These are phyloP conservation scores for Ochropleura leucogaster DNA, from an alignment of 2,888 invertebrate species.

Conservation along the genomic window DNA sequence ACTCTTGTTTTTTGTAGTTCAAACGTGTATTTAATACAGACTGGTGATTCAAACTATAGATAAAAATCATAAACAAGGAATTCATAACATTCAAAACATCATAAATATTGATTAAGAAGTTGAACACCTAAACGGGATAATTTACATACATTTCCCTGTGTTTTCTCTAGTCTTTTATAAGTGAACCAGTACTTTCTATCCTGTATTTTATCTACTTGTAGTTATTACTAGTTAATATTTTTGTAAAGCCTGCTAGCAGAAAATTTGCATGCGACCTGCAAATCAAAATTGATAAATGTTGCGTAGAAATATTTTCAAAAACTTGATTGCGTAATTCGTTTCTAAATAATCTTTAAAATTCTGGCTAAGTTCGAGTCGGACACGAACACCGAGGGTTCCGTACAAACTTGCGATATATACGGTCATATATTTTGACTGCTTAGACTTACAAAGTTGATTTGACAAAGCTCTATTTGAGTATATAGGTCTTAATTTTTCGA, in stretches of 20 bases:
- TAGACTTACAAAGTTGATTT: too few relatives aligned
- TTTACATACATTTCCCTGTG: constrained; percentile 31
- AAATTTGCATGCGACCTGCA: constrained; percentile 31
- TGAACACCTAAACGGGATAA: constrained; percentile 7
- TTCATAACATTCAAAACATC: constrained; percentile 8
- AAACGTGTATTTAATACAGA: neutral
- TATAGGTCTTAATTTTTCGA: too few relatives aligned
- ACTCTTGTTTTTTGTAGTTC: accelerated
- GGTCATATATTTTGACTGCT: too few relatives aligned
- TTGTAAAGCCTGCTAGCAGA: constrained; percentile 14
- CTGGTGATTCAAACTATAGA: neutral
- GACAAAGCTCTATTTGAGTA: too few relatives aligned
- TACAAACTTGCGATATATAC: too few relatives aligned
- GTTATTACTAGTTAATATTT: constrained; percentile 20
- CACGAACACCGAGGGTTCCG: too few relatives aligned
- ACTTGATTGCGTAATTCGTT: neutral
- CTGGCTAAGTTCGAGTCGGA: neutral
- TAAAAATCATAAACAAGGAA: neutral
- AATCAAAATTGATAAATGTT: constrained; percentile 34
- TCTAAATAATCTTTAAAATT: constrained; percentile 1
- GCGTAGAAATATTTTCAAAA: neutral
- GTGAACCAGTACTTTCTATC: neutral
- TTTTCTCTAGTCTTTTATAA: constrained; percentile 17
- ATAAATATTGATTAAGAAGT: constrained; percentile 39
- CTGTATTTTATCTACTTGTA: neutral